Conservation (phyloP, 2,888 invertebrate genomes). For the Julus scanicus region DNA sequence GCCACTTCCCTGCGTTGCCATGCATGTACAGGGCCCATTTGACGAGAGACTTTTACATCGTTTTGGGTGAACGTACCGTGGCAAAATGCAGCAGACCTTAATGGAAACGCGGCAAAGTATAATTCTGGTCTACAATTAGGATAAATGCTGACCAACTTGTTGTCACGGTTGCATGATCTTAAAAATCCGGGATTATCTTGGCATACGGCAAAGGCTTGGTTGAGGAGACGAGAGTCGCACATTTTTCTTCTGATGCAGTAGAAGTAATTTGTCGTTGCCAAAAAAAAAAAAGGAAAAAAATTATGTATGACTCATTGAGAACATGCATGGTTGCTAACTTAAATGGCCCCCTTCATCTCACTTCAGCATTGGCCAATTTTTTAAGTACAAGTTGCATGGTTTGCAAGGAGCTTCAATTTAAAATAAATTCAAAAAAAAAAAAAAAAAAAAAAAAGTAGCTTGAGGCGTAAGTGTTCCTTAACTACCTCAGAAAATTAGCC, state of each 20-base stretch:
- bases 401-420: background rate
- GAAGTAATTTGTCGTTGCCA: conserved; percentile 35
- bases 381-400: conserved; percentile 1
- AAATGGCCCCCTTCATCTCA: conserved; percentile 45
- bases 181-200: conserved; percentile 22
- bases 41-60: background rate
- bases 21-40: background rate
- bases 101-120: background rate
- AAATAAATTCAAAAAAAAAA: background rate
- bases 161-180: conserved; percentile 29
- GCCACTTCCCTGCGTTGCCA: background rate
- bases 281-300: background rate
- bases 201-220: background rate
- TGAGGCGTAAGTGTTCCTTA: background rate
- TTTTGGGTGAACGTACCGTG: background rate
- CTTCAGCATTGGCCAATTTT: conserved; percentile 3
- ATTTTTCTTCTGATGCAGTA: background rate
- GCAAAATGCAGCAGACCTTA: background rate
- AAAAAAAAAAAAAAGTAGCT: background rate
- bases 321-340: conserved; percentile 36
- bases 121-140: conserved; percentile 37
- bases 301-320: conserved; percentile 36
- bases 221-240: conserved; percentile 15
- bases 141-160: conserved; percentile 40
- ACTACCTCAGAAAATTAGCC: background rate